These are phyloP conservation scores for Phasianus colchicus DNA, from an alignment of 2,113 vertebrate genomes.

Conservation along the genomic window DNA sequence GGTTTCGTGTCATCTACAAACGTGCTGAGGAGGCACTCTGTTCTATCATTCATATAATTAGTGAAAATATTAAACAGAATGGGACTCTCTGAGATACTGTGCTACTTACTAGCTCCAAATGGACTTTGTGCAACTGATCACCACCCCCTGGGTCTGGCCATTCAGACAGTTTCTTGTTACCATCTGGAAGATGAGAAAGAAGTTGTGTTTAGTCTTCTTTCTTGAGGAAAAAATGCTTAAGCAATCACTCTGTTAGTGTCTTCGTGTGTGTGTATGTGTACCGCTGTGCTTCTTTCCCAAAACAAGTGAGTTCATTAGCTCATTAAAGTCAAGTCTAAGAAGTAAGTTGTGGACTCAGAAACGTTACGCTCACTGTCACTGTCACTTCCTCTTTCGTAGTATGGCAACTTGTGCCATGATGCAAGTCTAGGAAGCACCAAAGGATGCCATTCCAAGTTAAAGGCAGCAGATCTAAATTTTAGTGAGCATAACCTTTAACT, in stretches of 20 bases:
- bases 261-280: neutral
- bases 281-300: neutral
- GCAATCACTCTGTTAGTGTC: neutral
- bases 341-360: neutral
- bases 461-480: conserved; percentile 88
- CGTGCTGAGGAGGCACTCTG: no score
- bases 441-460: conserved; percentile 83
- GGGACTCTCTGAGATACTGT: no score
- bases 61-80: no score
- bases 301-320: neutral
- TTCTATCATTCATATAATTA: no score
- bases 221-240: neutral
- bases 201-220: neutral
- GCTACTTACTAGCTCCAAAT: no score
- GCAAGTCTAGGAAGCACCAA: conserved; percentile 89
- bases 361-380: neutral
- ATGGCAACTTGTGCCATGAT: conserved; percentile 88
- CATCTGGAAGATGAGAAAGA: neutral
- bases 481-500: conserved; percentile 76
- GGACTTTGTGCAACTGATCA: no score
- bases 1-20: no score
- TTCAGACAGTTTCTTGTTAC: neutral
- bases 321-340: neutral
- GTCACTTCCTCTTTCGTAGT: conserved; percentile 70
- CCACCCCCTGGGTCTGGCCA: no score